Percentiles rank a stretch among this genome's conserved stretches.
These are phyloP conservation scores for Balaenoptera acutorostrata DNA, from an alignment of 2,113 vertebrate species.

Conservation along the genomic window DNA sequence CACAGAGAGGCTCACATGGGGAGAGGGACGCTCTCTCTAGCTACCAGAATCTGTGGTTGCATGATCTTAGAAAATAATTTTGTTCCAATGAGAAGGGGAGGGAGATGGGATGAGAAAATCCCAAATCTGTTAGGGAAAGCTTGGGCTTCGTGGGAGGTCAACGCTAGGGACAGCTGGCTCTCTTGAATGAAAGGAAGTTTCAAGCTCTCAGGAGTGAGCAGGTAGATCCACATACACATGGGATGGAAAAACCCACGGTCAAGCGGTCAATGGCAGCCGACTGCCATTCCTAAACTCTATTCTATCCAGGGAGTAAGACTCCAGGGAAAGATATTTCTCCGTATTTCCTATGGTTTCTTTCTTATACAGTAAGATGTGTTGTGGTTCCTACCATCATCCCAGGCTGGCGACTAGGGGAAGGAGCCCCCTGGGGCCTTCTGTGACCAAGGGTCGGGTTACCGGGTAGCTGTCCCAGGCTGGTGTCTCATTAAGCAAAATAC, in stretches of 20 bases:
- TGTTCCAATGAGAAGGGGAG: not conserved
- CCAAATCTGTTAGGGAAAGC: not conserved
- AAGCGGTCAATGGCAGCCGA: not conserved
- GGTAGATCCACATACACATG: not conserved
- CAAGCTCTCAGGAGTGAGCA: not conserved
- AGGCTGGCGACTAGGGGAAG: not conserved
- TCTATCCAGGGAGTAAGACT: not conserved
- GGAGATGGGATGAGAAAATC: not conserved
- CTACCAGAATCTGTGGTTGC: not conserved
- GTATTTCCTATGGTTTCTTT: not conserved
- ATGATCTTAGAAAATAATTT: not conserved
- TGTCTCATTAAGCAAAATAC: conserved; percentile 53
- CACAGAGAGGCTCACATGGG: not conserved
- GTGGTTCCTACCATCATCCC: not conserved
- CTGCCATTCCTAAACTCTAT: not conserved
- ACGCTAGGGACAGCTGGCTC: not conserved
- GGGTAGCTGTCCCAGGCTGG: not conserved
- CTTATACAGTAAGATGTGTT: not conserved
- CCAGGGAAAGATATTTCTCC: not conserved
- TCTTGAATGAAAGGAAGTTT: not conserved
- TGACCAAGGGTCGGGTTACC: not conserved
- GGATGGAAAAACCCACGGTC: not conserved
- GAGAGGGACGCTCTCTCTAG: not conserved
- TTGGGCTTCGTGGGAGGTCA: not conserved
- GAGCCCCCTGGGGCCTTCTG: not conserved